A percentile compares a stretch with the other conserved stretches of the same genome.
These are phyloP conservation scores for Lordiphosa andalusiaca DNA, from an alignment of 2,888 invertebrate genomes.

Conservation along the genomic window DNA sequence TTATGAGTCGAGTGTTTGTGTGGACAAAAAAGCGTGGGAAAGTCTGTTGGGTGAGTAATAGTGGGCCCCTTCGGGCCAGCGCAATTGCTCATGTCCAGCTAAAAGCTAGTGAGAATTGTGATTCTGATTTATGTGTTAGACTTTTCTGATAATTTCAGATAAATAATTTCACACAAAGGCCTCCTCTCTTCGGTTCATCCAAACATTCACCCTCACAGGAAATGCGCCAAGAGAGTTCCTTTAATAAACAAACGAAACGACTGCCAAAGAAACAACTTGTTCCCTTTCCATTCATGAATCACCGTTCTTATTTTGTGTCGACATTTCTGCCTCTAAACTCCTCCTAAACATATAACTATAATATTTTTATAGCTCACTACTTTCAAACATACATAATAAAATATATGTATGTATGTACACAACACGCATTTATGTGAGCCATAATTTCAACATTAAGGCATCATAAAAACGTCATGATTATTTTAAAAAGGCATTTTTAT, in stretches of 20 bases:
- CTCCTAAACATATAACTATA: conserved; percentile 38
- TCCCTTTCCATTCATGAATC: conserved; percentile 8
- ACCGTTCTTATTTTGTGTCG: not conserved
- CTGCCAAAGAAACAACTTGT: too few species aligned
- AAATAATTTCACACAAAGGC: too few species aligned
- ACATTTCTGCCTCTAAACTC: conserved; percentile 22
- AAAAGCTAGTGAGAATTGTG: conserved; percentile 33
- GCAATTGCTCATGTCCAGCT: conserved; percentile 35
- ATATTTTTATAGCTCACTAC: conserved; percentile 51
- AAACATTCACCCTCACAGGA: too few species aligned
- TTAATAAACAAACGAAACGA: too few species aligned
- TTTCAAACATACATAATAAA: too few species aligned
- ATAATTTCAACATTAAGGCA: conserved; percentile 65
- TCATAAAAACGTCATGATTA: conserved; percentile 69
- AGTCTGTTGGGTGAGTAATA: conserved; percentile 41
- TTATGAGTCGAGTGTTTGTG: conserved; percentile 27
- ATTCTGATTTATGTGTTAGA: conserved; percentile 63
- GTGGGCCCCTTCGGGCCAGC: conserved; percentile 24
- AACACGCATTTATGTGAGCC: conserved; percentile 46
- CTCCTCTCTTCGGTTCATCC: too few species aligned
- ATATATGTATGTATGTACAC: conserved; percentile 9
- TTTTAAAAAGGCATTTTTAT: conserved; percentile 55
- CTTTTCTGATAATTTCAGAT: conserved; percentile 35
- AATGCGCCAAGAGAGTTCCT: too few species aligned
- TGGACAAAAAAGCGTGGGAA: conserved; percentile 58